Base-by-base conservation (phyloP, 1,140 invertebrate species). In the Drosophila mojavensis region DNA sequence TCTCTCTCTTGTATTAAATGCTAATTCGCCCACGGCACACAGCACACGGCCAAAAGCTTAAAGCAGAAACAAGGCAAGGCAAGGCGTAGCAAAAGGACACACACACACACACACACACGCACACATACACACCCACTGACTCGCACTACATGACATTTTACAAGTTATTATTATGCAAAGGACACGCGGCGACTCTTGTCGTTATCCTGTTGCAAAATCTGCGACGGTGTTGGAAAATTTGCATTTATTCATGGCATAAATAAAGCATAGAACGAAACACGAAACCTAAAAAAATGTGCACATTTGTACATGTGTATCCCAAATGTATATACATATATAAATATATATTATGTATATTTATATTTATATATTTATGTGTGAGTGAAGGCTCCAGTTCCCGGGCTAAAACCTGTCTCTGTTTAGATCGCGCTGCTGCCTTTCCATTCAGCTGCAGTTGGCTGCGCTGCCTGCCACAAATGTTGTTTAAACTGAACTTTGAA, bases 131-230 rank as follows among this genome's bases (percentile, higher is more conserved):
- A 67, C 39, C 26, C 55, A 61, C 54, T 26, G 41, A 17, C 33
- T 43, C 68, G 70, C 76, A 68, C 83, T 88, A 88, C 83, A 83
- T 83, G 83, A 83, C 83, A 88, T 79, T 68, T 82, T 86, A 86
- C 83, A 86, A 88, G 83, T 75, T 86, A 86, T 86, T 86, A 86
- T 86, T 86, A 86, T 86, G 83, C 83, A 86, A 86, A 86, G 83
- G 83, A 86, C 79, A 88, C 79, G 83, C 76, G 47, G 65, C 60
- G 73, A 79, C 77, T 83, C 78, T 76, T 79, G 61, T 70, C 70
- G 56, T 66, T 69, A 78, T 80, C 66, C 77, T 86, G 83, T 79
- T 88, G 76, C 79, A 79, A 86, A 86, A 88, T 86, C 83, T 86
- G 83, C 81, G 71, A 73, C 72, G 76, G 76, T 75, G 84, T 83